Evolutionary conservation across 2,797 vertebrate genomes (phyloP).

Genomic region (Sorex maritimensis): DNA sequence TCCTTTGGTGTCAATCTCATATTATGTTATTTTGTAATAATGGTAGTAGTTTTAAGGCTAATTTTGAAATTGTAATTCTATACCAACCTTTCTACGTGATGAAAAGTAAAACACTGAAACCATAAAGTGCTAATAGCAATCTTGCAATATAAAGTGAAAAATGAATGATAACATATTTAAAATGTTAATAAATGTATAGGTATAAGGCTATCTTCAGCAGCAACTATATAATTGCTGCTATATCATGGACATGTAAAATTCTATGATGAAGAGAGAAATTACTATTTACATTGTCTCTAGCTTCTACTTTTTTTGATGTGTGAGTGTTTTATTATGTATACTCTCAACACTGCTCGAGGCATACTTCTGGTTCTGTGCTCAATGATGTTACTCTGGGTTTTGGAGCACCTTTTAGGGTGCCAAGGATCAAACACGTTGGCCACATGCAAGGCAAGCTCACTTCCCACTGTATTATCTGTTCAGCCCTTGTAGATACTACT

Average conservation of each 20-base stretch:
- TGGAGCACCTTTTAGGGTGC: too few species aligned
- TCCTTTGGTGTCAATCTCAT: too few species aligned
- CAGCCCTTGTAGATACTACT: not conserved
- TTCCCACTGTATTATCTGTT: too few species aligned
- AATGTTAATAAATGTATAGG: not conserved
- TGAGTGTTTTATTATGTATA: not conserved
- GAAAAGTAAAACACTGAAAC: not conserved
- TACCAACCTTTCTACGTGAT: not conserved
- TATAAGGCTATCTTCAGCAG: not conserved
- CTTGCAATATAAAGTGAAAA: not conserved
- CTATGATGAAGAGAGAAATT: conserved; percentile 11
- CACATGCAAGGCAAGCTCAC: too few species aligned
- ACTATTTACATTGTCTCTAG: not conserved
- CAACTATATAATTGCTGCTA: not conserved
- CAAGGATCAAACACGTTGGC: too few species aligned
- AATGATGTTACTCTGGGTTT: too few species aligned
- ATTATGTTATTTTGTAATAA: too few species aligned
- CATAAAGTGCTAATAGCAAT: not conserved
- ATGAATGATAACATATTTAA: conserved; percentile 26
- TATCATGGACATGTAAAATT: not conserved
- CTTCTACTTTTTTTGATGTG: not conserved
- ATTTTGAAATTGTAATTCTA: too few species aligned
- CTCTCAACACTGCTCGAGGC: not conserved
- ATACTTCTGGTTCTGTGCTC: too few species aligned
- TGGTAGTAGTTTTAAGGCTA: too few species aligned